Evolutionary conservation across 1,140 invertebrate genomes (phyloP), one percentile per base, ranked within the genome.

Genomic region (Amphibalanus amphitrite): DNA sequence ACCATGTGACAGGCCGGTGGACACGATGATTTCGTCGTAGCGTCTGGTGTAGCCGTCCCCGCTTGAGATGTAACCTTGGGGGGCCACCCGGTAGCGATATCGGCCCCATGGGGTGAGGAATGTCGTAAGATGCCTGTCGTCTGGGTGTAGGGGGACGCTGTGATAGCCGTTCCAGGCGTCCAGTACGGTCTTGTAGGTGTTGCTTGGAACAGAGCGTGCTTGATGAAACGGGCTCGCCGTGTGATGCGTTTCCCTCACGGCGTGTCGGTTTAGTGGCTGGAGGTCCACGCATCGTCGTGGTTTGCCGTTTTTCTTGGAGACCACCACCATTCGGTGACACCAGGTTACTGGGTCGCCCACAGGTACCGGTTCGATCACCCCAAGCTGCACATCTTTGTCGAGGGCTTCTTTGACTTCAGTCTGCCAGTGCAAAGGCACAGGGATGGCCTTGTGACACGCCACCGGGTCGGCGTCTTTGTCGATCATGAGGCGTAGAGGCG

Each of bases 61-160:
- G 6, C 23, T n/a, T 4, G 64, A 23, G 4, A 65, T 23, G 26
- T 65, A 65, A 6, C 64, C 64, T 65, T 65, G 64, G 23, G 64
- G 64, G 23, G 64, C 23, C 64, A 65, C 64, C 64, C 10, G 68
- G 30, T 71, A 71, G n/a, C 40, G 29, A 33, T 38, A 73, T 17
- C 69, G 28, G 1, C 72, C 70, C 69, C 72, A 73, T n/a, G 69
- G 69, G 33, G 28, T 72, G 10, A 72, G 29, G 70, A 73, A 71
- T 1, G 72, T 71, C 15, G 72, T 72, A 0, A 67, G 64, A 28
- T 72, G 28, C 38, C 30, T 6, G 70, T 67, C 67, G 26, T 64
- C 69, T 29, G 69, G 70, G 28, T 72, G 33, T 28, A 47, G 38
- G 28, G 13, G 40, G 6, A 72, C 28, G 26, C 59, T 28, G 30